Percentiles rank a stretch among this genome's conserved stretches.
Evolutionary conservation across 1,140 invertebrate species (phyloP).

Genomic region (Drosophila biarmipes): DNA sequence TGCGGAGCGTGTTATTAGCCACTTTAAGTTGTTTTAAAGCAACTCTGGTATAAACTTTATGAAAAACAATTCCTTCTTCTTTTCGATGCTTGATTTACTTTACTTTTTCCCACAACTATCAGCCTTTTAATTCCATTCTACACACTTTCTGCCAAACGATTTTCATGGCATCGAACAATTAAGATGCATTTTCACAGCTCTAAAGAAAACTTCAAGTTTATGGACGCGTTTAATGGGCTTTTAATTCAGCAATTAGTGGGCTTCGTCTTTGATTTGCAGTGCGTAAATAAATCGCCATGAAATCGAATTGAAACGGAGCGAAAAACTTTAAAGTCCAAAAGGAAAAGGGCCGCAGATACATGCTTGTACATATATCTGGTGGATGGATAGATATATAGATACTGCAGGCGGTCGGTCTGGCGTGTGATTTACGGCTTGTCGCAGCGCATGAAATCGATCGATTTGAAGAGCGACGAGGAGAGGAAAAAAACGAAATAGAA

Average conservation of each 20-base stretch:
- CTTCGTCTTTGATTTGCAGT: conserved; percentile 41
- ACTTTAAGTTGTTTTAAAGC: conserved; percentile 7
- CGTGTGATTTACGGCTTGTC: conserved; percentile 79
- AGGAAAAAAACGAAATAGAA: conserved; percentile 14
- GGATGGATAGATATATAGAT: conserved; percentile 20
- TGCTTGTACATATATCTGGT: conserved; percentile 38
- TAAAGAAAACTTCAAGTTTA: conserved; percentile 32
- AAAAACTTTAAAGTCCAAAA: conserved; percentile 9
- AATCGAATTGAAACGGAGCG: conserved; percentile 51
- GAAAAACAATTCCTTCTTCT: not conserved
- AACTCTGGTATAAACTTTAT: not conserved
- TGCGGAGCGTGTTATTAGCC: conserved; percentile 7
- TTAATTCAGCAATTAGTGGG: conserved; percentile 75
- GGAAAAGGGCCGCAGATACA: conserved; percentile 15
- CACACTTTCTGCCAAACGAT: conserved; percentile 45
- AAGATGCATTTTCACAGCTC: conserved; percentile 59
- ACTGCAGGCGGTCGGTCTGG: conserved; percentile 35
- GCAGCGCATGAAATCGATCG: conserved; percentile 78
- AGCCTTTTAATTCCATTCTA: conserved; percentile 39
- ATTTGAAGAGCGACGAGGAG: conserved; percentile 44
- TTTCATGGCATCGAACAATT: conserved; percentile 38
- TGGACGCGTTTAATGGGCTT: conserved; percentile 61
- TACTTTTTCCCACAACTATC: conserved; percentile 33
- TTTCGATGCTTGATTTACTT: not conserved
- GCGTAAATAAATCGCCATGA: conserved; percentile 52